phyloP scores from a whole-genome alignment of 2,888 invertebrate genomes.

The Mesoligia furuncula region DNA sequence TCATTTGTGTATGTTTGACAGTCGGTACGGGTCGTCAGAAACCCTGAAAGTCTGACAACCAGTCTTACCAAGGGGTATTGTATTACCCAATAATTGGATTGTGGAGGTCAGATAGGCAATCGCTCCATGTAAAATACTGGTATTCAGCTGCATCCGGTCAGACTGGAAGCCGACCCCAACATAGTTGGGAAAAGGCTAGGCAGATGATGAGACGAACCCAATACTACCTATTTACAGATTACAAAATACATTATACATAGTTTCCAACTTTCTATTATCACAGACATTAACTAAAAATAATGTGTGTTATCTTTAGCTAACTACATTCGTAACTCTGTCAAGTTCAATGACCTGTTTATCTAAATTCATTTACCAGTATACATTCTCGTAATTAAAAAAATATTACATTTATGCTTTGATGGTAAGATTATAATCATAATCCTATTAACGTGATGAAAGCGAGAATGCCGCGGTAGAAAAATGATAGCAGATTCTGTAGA shows the following conservation, averaged over 20 bases:
- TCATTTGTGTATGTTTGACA: no score
- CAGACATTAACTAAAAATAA: neutral
- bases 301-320: conserved; percentile 13
- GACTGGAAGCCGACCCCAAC: no score
- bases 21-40: no score
- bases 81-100: no score
- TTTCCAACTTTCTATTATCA: conserved; percentile 2
- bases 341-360: conserved; percentile 26
- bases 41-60: no score
- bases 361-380: neutral
- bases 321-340: neutral
- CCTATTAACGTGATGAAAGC: conserved; percentile 58
- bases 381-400: conserved; percentile 3
- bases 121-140: no score
- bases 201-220: neutral
- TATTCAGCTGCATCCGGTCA: no score
- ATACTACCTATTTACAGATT: neutral
- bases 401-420: conserved; percentile 30
- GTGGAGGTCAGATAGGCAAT: no score
- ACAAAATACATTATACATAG: neutral
- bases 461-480: conserved; percentile 57
- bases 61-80: no score
- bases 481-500: conserved; percentile 70
- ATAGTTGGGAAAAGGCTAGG: no score
- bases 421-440: conserved; percentile 55